Base-by-base conservation (phyloP, 2,113 vertebrate species). In the Trinectes maculatus region DNA sequence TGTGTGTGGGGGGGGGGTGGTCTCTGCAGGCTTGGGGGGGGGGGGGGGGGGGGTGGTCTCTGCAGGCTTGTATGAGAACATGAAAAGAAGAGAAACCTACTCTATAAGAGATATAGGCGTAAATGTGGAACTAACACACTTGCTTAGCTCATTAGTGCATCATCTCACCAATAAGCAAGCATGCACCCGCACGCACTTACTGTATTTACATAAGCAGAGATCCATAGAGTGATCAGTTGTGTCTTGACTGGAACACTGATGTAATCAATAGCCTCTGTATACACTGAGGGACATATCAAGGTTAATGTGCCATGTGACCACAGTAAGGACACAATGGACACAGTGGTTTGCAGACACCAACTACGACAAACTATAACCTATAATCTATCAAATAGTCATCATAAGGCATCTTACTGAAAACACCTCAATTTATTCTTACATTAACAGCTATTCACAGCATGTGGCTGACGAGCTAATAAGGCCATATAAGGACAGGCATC, bases 211-310 rank as follows among this genome's bases (percentile, higher is more conserved):
- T 25, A 12, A 4, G 34, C 22, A 47, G n/a, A 51, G 53, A 79
- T 77, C 13, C 11, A 73, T 64, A 46, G 10, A 66, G 62, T 56
- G 66, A 87, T 85, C 72, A 74, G 73, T 87, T 71, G 55, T 39
- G 78, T 44, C 73, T 66, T 79, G 52, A 77, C 66, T 80, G 21
- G 67, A 77, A 67, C n/a, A 42, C 43, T 54, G 46, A 73, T 59
- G 12, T 33, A 51, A 82, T 86, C 79, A 69, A 72, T 88, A 65
- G 63, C 25, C 55, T 53, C 61, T 62, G 63, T 73, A 59, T 56
- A 42, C 11, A 13, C 13, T 42, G 16, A 33, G 80, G 70, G 67
- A 77, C 59, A 71, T 19, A 47, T 51, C 63, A 74, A 84, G 78
- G 69, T 19, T 33, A 73, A 1, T 7, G n/a, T 47, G 7, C 24